These are phyloP conservation scores for Bombus soroeensis DNA, from an alignment of 1,140 invertebrate species.

Conservation along the genomic window DNA sequence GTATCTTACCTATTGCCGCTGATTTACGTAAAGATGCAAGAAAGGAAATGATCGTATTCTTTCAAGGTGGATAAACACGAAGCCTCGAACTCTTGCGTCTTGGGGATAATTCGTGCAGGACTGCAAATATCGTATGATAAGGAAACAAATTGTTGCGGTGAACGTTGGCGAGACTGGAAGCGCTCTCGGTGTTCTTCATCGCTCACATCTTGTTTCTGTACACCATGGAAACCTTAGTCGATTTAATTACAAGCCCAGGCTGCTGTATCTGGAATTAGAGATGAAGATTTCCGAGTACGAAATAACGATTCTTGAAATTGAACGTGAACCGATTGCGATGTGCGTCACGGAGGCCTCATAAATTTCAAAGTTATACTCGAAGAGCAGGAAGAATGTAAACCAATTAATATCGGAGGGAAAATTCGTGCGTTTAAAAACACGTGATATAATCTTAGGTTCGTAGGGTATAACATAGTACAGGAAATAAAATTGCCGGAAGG, in stretches of 20 bases:
- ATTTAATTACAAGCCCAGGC: background rate
- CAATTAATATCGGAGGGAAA: background rate
- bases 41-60: background rate
- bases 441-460: background rate
- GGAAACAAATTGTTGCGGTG: background rate
- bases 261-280: background rate
- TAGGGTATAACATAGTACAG: too few relatives aligned
- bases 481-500: background rate
- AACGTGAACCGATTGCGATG: background rate
- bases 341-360: background rate
- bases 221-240: background rate
- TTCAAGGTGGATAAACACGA: background rate
- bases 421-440: too few relatives aligned
- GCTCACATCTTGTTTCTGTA: too few relatives aligned
- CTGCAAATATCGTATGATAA: background rate
- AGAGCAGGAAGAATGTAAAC: background rate
- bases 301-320: background rate
- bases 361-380: background rate
- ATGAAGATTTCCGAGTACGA: background rate
- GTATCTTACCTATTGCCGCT: background rate
- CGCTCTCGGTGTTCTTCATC: background rate
- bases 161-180: background rate
- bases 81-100: background rate
- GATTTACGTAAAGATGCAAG: conserved; percentile 8
- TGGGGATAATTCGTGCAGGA: background rate